Evolutionary conservation across 2,797 vertebrate species (phyloP), one percentile per base, ranked within the genome.

Genomic region (Sebastes diaconus): DNA sequence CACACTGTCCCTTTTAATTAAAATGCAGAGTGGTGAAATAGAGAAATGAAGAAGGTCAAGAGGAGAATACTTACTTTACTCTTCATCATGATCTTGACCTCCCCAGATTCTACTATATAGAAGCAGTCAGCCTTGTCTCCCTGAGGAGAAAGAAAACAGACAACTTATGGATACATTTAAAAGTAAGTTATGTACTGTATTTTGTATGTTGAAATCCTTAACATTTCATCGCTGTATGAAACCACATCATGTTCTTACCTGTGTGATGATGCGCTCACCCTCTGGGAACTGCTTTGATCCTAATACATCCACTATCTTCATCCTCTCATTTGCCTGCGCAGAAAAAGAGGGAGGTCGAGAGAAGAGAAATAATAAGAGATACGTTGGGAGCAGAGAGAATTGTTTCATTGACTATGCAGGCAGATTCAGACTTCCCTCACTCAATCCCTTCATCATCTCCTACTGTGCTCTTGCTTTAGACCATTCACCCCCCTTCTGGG

Each of bases 281-380:
- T 98, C 97, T 75, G 96, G 96, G 91, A 97, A 99, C 72, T 94
- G 90, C 90, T 97, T 99, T 65, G 95, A 93, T 86, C 97, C 98
- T 93, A 99, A 97, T 90, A 99, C 98, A 85, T 99, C 98, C 84
- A 98, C 98, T 73, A 99, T 98, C 95, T 99, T 99, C 98, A 99
- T 98, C 93, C 98, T 94, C 83, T 99, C 98, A 59, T 96, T 97
- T 73, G 94, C 80, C 98, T 99, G 81, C 14, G 67, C 8, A 69
- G 54, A 34, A 25, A 72, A 9, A 66, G 9, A 42, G 14, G 20
- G 27, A 72, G n/a, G 29, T 8, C 1, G 8, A 58, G 14, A 36
- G 6, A 55, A 70, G 22, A 68, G 5, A 46, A 18, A 36, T 4
- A 68, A 32, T 32, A 18, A 25, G 34, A 67, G 3, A 22, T n/a